Evolutionary conservation across 2,888 invertebrate species (phyloP).

Genomic region (Steromphala cineraria): DNA sequence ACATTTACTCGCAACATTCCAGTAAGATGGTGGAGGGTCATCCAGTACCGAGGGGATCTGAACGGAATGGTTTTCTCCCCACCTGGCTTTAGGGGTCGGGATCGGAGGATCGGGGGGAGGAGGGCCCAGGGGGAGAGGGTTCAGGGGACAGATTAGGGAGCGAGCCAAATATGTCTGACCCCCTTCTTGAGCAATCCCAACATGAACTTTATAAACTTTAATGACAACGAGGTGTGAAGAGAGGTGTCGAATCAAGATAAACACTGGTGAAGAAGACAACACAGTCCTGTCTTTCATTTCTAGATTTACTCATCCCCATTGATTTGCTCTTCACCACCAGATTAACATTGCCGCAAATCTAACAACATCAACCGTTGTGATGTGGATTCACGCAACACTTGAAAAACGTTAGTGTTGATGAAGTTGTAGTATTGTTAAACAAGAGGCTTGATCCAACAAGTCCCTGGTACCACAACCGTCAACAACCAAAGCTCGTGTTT

Average conservation of each 20-base stretch:
- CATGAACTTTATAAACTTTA: constrained; percentile 17
- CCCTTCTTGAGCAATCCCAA: neutral
- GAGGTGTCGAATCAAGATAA: neutral
- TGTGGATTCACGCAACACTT: too few species aligned
- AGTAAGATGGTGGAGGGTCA: neutral
- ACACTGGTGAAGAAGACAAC: neutral
- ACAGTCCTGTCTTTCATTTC: constrained; percentile 11
- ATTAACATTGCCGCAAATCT: neutral
- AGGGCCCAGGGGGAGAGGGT: neutral
- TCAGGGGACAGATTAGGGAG: neutral
- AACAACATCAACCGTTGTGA: too few species aligned
- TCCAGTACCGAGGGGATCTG: neutral
- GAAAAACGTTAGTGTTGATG: too few species aligned
- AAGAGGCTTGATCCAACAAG: too few species aligned
- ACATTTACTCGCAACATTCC: constrained; percentile 9
- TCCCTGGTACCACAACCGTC: too few species aligned
- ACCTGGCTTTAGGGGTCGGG: neutral
- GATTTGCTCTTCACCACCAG: neutral
- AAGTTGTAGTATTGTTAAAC: too few species aligned
- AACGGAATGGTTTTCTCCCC: neutral
- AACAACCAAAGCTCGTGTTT: too few species aligned
- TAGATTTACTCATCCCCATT: neutral
- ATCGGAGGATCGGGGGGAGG: neutral
- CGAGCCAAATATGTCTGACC: neutral
- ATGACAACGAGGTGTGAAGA: constrained; percentile 13